Base-by-base conservation (phyloP, 1,140 invertebrate species). In the Drosophila chauvacae region DNA sequence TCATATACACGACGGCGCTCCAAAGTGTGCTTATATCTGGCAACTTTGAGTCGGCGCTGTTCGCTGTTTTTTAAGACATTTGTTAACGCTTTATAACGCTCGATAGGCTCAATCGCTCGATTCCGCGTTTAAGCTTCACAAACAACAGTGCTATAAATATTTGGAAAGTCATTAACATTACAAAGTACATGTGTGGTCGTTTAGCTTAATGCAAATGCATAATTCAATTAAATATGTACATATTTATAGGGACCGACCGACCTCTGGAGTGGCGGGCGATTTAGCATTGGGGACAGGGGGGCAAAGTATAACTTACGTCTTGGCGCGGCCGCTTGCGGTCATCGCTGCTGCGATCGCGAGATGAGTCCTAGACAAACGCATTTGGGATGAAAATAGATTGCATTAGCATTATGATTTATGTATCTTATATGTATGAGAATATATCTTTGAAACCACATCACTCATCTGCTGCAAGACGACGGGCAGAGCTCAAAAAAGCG, bases 111-210 rank as follows among this genome's bases (percentile, higher is more conserved):
- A 72, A 73, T 56, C 35, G 53, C 75, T 83, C 55, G 73, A 60
- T 87, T 69, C 84, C 65, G 77, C 80, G 83, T 83, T 87, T 78
- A 88, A 90, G 69, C 81, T 84, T 90, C 77, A 88, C 77, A 87
- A 90, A 84, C 45, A 77, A 84, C 58, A 80, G 72, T 78, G 84
- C 84, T 88, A 88, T 88, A 88, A 88, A 88, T 88, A 88, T 88
- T 88, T 84, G 84, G 81, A 88, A 80, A 88, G 68, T 88, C 55
- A 81, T 88, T 87, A 87, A 87, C 86, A 87, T 87, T 83, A 83
- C 72, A 88, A 58, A 53, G 76, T 80, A 82, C 81, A 60, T 44
- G 28, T n/a, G 28, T 28, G 59, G 68, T 30, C 59, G 58, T n/a
- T 66, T 56, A 57, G 56, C 63, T 73, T 73, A 65, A 20, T 20